Conservation (phyloP, 2,113 vertebrate species). For the Misgurnus mizolepis region DNA sequence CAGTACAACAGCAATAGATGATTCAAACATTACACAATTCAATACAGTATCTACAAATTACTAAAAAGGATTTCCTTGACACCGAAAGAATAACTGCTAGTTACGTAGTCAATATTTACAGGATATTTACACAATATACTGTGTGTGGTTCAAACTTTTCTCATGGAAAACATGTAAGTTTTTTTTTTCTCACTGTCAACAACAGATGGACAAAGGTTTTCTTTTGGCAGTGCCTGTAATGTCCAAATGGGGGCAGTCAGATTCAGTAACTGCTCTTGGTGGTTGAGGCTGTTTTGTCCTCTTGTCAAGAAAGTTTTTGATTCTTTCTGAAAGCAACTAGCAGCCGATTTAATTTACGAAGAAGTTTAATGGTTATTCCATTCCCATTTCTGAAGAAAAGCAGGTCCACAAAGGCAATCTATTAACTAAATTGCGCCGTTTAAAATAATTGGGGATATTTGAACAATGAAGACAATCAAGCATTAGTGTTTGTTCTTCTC, state of each 20-base stretch:
- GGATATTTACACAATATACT: no score
- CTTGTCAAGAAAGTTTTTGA: conserved; percentile 22
- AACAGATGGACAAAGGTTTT: neutral
- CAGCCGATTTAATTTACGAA: conserved; percentile 49
- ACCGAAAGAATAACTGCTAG: no score
- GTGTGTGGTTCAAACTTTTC: no score
- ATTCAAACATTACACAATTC: no score
- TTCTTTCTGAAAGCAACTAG: conserved; percentile 46
- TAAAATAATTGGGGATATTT: neutral
- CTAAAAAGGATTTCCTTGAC: no score
- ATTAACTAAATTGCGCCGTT: neutral
- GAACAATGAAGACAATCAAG: neutral
- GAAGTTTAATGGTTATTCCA: conserved; percentile 53
- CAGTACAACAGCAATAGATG: no score
- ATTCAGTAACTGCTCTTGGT: neutral
- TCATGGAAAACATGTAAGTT: no score
- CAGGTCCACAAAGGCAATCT: neutral
- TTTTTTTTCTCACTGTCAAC: neutral
- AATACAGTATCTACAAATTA: no score
- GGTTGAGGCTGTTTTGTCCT: neutral
- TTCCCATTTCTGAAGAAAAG: conserved; percentile 31
- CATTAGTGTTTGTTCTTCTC: neutral
- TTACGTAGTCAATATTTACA: no score
- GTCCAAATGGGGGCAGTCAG: conserved; percentile 32
- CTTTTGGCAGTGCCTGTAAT: neutral